Evolutionary conservation across 1,140 invertebrate genomes (phyloP), one percentile per base, ranked within the genome.

Genomic region (Psix sp.): DNA sequence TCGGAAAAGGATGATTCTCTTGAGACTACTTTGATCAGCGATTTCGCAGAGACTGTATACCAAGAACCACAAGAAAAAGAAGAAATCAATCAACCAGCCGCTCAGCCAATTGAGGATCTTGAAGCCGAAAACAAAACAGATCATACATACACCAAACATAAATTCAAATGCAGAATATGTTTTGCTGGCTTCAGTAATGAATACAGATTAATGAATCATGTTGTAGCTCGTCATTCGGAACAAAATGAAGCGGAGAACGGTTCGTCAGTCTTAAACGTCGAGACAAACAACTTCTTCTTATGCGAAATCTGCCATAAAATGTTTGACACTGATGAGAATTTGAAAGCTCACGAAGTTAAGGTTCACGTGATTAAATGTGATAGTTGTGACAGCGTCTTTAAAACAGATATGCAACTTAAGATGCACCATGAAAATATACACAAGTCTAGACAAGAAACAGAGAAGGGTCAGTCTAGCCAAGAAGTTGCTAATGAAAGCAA

Each of bases 131-230:
- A n/a, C n/a, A 13, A 35, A 11, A 11, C 6, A 33, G 10, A 7
- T 10, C 29, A n/a, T 33, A n/a, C n/a, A n/a, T 10, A 38, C 11
- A 38, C 21, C 21, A 24, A 24, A 14, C 24, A 26, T 11, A 59
- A 39, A 6, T 71, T 42, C 10, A 70, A 38, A 1, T 75, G 73
- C 11, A 43, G 60, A 11, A 70, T 75, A 21, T 75, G 73, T 16
- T 49, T 42, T 15, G 4, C 9, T 0, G 16, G 36, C 14, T 75
- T 66, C 7, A 36, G 6, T 2, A 48, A 35, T 0, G 59, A 75
- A 14, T 13, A 38, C 11, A 46, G 60, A 7, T 15, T 75, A 3
- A 20, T 75, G 26, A 46, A 31, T 1, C 73, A 75, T 17, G 66
- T 71, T 0, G 33, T 65, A 0, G 6, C 5, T 0, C 35, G 5